phyloP scores from a whole-genome alignment of 37 sponge, comb jelly and placozoan genomes.

The Eunapius fragilis region DNA sequence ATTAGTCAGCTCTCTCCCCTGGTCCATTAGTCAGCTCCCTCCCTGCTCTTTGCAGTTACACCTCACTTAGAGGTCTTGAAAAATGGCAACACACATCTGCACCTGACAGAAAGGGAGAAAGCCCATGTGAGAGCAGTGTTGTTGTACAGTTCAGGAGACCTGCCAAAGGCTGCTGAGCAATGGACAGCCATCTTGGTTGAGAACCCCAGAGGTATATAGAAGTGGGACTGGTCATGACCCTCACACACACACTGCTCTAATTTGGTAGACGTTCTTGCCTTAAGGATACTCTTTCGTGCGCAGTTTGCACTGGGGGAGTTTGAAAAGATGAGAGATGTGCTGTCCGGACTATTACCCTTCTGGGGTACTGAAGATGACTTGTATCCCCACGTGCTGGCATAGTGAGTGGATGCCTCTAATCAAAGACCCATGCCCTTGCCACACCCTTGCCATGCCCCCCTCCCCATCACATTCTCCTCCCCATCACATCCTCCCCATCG shows the following conservation, averaged over 20 bases:
- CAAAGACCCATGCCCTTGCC: too few species aligned
- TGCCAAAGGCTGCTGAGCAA: constrained; percentile 22
- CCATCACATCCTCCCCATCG: too few species aligned
- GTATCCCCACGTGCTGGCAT: constrained; percentile 55
- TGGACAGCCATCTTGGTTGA: constrained; percentile 30
- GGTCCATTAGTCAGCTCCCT: background rate
- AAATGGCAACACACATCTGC: background rate
- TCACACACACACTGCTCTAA: background rate
- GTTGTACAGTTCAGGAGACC: constrained; percentile 45
- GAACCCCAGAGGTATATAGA: constrained; percentile 64
- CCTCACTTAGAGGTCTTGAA: constrained; percentile 34
- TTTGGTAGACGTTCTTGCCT: constrained; percentile 37
- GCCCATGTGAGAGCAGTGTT: constrained; percentile 27
- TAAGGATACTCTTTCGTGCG: constrained; percentile 10
- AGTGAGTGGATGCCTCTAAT: constrained; percentile 26
- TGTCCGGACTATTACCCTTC: constrained; percentile 36
- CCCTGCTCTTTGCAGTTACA: background rate
- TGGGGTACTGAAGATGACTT: constrained; percentile 45
- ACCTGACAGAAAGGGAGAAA: constrained; percentile 44
- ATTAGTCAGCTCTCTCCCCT: too few species aligned
- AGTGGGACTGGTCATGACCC: background rate
- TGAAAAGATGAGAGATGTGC: constrained; percentile 55
- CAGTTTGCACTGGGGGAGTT: constrained; percentile 42
- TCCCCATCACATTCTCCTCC: too few species aligned
- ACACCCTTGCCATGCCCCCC: too few species aligned